A percentile compares a stretch with the other conserved stretches of the same genome.
Conservation (phyloP, 2,888 invertebrate genomes). For the Terebella lapidaria region DNA sequence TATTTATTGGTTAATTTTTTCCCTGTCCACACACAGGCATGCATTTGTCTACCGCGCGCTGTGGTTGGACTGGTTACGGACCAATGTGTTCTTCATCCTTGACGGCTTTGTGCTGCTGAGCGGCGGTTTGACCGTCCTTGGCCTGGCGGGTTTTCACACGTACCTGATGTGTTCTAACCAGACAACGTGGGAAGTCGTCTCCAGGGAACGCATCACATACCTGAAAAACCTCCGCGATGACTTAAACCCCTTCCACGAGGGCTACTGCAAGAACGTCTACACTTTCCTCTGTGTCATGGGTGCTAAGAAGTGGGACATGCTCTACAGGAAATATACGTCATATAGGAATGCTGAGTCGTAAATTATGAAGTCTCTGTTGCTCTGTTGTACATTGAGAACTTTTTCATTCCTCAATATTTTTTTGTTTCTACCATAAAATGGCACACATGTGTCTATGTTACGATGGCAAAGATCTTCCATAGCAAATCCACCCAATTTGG, state of each 20-base stretch:
- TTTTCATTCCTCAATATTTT: too few relatives aligned
- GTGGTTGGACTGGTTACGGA: neutral
- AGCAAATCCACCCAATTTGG: too few relatives aligned
- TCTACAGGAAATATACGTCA: constrained; percentile 13
- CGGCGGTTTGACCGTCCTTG: neutral
- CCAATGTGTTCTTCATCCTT: neutral
- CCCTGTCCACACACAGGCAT: neutral
- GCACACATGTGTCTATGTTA: too few relatives aligned
- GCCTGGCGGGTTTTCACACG: constrained; percentile 45
- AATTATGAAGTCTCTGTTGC: too few relatives aligned
- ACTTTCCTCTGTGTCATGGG: constrained; percentile 17
- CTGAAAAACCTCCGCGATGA: constrained; percentile 45
- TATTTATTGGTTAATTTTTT: too few relatives aligned
- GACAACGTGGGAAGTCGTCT: constrained; percentile 52
- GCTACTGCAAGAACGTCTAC: constrained; percentile 39
- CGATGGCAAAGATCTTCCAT: too few relatives aligned
- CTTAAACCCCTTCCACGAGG: constrained; percentile 51
- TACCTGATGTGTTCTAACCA: constrained; percentile 46
- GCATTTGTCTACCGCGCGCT: neutral
- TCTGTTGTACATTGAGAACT: too few relatives aligned
- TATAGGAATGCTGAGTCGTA: too few relatives aligned
- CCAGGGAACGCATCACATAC: constrained; percentile 50
- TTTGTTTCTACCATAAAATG: too few relatives aligned
- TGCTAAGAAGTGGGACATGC: constrained; percentile 16
- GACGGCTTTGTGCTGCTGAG: neutral